These are phyloP conservation scores for Hippocampus kuda DNA, from an alignment of 2,797 vertebrate species.

Conservation along the genomic window DNA sequence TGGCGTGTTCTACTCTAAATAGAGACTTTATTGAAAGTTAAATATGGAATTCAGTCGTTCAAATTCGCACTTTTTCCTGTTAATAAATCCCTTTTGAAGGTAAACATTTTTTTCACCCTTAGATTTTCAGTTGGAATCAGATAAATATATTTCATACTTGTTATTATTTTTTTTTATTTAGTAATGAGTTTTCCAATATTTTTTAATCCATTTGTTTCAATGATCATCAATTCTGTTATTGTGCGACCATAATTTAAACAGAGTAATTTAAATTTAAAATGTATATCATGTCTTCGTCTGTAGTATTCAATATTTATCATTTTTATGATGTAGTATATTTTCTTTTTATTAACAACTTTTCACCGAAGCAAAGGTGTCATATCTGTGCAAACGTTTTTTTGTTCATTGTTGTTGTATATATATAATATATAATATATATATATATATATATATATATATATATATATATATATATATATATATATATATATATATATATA, in stretches of 20 bases:
- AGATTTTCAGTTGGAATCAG: neutral
- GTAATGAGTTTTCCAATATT: neutral
- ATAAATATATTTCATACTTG: neutral
- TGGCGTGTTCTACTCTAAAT: neutral
- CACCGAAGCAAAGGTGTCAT: neutral
- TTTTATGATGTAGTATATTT: neutral
- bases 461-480: no score
- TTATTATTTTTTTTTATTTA: neutral
- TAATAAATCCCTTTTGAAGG: neutral
- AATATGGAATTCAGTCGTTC: no score
- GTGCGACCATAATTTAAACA: neutral
- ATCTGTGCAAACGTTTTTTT: neutral
- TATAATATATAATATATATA: no score
- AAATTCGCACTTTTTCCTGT: no score
- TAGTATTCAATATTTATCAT: neutral
- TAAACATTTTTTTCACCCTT: neutral
- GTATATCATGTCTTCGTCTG: neutral
- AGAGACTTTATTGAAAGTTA: neutral
- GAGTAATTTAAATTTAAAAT: neutral
- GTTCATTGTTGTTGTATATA: neutral
- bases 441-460: no score
- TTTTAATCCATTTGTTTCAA: neutral
- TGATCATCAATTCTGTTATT: neutral
- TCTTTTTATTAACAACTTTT: neutral
- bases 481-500: no score